Evolutionary conservation across 2,888 invertebrate genomes (phyloP).

Genomic region (Fissipunctia ypsillon): DNA sequence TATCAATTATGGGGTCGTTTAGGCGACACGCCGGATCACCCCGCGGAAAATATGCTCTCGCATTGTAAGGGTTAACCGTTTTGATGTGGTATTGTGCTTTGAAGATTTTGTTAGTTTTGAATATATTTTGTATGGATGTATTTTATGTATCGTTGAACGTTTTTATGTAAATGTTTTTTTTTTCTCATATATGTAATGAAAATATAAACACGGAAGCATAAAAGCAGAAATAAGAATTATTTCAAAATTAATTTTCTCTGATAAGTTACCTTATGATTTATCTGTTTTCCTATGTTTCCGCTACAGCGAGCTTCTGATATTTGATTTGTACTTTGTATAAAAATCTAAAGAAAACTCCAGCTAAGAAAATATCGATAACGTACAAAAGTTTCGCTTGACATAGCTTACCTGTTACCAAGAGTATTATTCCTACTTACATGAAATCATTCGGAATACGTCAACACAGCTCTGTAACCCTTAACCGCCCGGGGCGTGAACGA

Average conservation of each 20-base stretch:
- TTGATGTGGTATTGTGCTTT: slow-evolving; percentile 70
- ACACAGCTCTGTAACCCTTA: slow-evolving; percentile 77
- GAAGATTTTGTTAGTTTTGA: slow-evolving; percentile 73
- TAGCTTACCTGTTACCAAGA: slow-evolving; percentile 70
- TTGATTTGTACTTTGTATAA: not conserved
- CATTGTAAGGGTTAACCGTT: slow-evolving; percentile 84
- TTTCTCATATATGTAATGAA: not conserved
- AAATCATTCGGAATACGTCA: slow-evolving; percentile 77
- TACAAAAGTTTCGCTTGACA: slow-evolving; percentile 63
- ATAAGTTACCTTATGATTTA: not conserved
- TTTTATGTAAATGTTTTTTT: not conserved
- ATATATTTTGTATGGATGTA: slow-evolving; percentile 41
- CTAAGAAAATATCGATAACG: slow-evolving; percentile 40
- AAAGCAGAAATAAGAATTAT: not conserved
- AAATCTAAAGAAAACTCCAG: slow-evolving; percentile 33
- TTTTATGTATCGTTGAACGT: not conserved
- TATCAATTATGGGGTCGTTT: slow-evolving; percentile 90
- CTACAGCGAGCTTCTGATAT: not conserved
- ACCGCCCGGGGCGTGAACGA: slow-evolving; percentile 78
- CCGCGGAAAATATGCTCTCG: slow-evolving; percentile 78
- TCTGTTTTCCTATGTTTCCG: not conserved
- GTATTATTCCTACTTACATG: slow-evolving; percentile 75
- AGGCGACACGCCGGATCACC: slow-evolving; percentile 83
- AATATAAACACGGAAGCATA: not conserved
- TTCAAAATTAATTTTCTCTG: not conserved